Percentiles rank a stretch among this genome's conserved stretches.
These are phyloP conservation scores for Plagodis pulveraria DNA, from an alignment of 2,888 invertebrate species.

Conservation along the genomic window DNA sequence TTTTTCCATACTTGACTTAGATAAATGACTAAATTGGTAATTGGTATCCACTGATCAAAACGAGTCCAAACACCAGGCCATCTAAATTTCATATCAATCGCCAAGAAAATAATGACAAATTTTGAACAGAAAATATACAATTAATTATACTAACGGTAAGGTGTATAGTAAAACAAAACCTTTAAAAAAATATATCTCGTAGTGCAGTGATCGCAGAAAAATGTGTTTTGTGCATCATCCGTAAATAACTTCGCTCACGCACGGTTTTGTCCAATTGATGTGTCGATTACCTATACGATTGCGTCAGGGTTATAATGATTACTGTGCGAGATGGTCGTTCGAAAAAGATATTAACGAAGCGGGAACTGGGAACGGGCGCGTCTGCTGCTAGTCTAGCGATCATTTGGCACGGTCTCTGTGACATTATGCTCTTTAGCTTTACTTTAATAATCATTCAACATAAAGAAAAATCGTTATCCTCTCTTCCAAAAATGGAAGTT, in stretches of 20 bases:
- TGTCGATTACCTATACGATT: slow-evolving; percentile 45
- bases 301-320: slow-evolving; percentile 51
- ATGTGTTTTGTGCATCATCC: slow-evolving; percentile 18
- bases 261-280: slow-evolving; percentile 35
- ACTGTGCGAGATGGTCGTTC: slow-evolving; percentile 33
- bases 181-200: too few species aligned
- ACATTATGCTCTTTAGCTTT: slow-evolving; percentile 39
- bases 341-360: slow-evolving; percentile 38
- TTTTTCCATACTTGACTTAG: too few species aligned
- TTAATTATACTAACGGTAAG: too few species aligned
- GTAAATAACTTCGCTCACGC: slow-evolving; percentile 27
- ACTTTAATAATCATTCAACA: slow-evolving; percentile 34
- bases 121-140: too few species aligned
- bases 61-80: too few species aligned
- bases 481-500: slow-evolving; percentile 16
- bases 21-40: too few species aligned
- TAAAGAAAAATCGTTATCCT: slow-evolving; percentile 22
- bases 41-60: too few species aligned
- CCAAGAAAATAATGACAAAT: too few species aligned
- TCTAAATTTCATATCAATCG: too few species aligned
- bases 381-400: slow-evolving; percentile 52
- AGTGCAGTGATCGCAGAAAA: not conserved
- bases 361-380: slow-evolving; percentile 43
- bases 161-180: too few species aligned
- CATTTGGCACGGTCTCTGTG: slow-evolving; percentile 48